A percentile compares a stretch with the other conserved stretches of the same genome.
These are phyloP conservation scores for Psettodes erumei DNA, from an alignment of 2,113 vertebrate genomes.

Conservation along the genomic window DNA sequence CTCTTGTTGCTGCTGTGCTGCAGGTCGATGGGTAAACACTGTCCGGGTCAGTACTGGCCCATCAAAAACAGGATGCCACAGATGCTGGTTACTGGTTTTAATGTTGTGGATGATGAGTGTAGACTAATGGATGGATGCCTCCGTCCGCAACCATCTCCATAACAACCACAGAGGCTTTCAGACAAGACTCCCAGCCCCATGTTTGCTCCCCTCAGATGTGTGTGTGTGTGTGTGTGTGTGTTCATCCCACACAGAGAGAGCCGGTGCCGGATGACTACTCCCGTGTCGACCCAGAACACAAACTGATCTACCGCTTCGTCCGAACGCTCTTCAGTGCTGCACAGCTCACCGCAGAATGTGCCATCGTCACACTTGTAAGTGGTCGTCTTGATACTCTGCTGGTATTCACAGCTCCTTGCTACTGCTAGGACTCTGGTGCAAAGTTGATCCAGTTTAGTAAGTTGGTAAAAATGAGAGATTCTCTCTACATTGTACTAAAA, in stretches of 20 bases:
- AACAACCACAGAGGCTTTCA: not conserved
- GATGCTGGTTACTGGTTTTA: too few species aligned
- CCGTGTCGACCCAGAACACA: constrained; percentile 95
- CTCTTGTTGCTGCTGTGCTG: too few species aligned
- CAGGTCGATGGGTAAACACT: too few species aligned
- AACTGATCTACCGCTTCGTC: constrained; percentile 98
- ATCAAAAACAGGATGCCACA: too few species aligned
- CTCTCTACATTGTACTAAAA: not conserved
- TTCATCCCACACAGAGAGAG: constrained; percentile 86
- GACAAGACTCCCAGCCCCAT: not conserved
- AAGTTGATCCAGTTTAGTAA: not conserved
- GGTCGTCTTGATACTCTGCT: not conserved
- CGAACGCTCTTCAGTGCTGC: constrained; percentile 97
- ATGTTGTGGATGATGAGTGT: too few species aligned
- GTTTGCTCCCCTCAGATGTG: not conserved
- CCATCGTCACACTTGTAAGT: constrained; percentile 98
- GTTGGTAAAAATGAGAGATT: not conserved
- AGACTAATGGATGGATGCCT: too few species aligned
- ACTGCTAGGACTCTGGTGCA: not conserved
- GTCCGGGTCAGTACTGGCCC: too few species aligned
- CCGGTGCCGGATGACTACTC: constrained; percentile 94
- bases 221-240: not conserved
- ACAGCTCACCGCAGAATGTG: constrained; percentile 98
- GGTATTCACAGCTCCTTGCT: not conserved
- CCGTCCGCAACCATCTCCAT: too few species aligned